A percentile compares a stretch with the other conserved stretches of the same genome.
Evolutionary conservation across 2,113 vertebrate species (phyloP).

Genomic region (Conger conger): DNA sequence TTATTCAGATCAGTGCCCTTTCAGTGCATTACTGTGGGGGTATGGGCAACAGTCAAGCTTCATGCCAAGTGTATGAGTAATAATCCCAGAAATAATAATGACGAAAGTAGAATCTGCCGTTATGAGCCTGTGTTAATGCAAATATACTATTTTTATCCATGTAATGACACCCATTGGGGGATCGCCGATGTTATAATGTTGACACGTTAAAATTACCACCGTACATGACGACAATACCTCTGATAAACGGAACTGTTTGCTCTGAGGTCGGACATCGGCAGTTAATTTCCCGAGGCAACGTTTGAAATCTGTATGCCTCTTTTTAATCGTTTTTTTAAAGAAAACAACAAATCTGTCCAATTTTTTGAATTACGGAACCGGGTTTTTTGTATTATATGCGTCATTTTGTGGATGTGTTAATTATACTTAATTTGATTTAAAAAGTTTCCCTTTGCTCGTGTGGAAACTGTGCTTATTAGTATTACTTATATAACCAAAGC

Average conservation of each 20-base stretch:
- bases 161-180: background rate
- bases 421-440: too few species aligned
- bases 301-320: background rate
- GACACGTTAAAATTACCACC: background rate
- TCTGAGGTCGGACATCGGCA: background rate
- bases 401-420: too few species aligned
- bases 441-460: too few species aligned
- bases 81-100: background rate
- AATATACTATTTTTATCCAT: background rate
- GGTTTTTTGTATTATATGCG: too few species aligned
- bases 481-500: too few species aligned
- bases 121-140: background rate
- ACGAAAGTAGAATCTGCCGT: background rate
- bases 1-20: background rate
- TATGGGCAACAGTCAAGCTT: background rate
- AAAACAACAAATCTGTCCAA: too few species aligned
- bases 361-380: too few species aligned
- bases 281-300: background rate
- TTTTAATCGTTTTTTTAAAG: too few species aligned
- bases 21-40: background rate
- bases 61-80: conserved; percentile 2
- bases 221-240: background rate
- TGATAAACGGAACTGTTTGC: background rate
- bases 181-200: background rate
- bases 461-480: too few species aligned